Percentiles rank a stretch among this genome's conserved stretches.
Conservation (phyloP, 2,113 vertebrate genomes). For the Perognathus longimembris region DNA sequence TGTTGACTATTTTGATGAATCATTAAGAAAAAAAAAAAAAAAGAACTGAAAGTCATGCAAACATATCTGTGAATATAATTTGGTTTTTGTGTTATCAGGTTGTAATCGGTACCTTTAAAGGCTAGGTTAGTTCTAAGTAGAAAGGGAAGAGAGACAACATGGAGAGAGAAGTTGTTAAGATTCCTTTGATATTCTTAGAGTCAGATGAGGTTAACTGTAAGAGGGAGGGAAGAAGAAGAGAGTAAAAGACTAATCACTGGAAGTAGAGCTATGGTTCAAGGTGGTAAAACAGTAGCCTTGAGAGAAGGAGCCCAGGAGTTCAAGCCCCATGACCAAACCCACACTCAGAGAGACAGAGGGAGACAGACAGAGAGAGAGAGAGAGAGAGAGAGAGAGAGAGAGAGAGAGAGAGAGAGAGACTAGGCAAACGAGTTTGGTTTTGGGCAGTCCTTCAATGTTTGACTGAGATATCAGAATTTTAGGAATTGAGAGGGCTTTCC, state of each 20-base stretch:
- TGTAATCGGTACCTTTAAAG: not conserved
- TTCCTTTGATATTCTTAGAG: not conserved
- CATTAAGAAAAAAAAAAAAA: not conserved
- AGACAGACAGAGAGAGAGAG: not conserved
- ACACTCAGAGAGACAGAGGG: no score
- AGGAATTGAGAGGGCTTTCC: not conserved
- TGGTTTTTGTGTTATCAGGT: not conserved
- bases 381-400: not conserved
- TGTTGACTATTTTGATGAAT: slow-evolving; percentile 6
- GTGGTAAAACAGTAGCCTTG: no score
- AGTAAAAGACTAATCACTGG: not conserved
- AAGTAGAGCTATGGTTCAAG: no score
- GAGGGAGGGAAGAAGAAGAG: not conserved
- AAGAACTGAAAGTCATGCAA: slow-evolving; percentile 33
- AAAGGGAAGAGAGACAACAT: not conserved
- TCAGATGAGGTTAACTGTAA: not conserved
- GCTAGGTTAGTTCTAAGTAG: not conserved
- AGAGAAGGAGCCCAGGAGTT: no score
- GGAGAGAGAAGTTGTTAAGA: not conserved
- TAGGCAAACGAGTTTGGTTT: not conserved
- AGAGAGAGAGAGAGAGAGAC: not conserved
- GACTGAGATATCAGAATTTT: not conserved
- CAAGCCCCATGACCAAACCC: no score
- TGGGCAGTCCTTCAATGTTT: not conserved
- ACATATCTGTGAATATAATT: not conserved